Conservation (phyloP, 2,113 vertebrate species). For the Malurus alboscapulatus region DNA sequence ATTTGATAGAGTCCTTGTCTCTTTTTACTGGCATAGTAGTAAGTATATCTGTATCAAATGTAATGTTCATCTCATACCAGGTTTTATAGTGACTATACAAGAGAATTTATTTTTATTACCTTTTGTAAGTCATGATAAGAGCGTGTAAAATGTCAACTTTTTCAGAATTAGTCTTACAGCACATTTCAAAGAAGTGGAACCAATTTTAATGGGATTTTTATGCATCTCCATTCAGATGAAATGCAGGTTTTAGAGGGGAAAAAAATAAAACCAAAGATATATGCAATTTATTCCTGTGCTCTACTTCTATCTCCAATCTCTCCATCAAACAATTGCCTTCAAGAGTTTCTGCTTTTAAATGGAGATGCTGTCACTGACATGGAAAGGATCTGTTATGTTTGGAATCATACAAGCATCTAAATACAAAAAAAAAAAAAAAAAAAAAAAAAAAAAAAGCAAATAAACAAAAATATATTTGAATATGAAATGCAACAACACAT, state of each 20-base stretch:
- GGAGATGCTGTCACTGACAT: not conserved
- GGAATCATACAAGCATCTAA: not conserved
- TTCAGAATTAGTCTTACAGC: constrained; percentile 17
- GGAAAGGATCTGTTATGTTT: not conserved
- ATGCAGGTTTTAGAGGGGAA: not conserved
- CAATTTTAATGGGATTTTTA: constrained; percentile 25
- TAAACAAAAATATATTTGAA: not conserved
- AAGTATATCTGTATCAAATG: not conserved
- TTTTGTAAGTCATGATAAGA: not conserved
- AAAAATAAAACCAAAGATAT: not conserved
- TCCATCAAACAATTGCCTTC: not conserved
- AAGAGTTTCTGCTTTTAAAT: not conserved
- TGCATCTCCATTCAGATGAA: not conserved
- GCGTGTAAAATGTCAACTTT: not conserved
- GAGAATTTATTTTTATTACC: constrained; percentile 42
- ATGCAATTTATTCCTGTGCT: not conserved
- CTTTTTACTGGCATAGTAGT: not conserved
- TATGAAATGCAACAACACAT: not conserved
- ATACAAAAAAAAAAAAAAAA: not conserved
- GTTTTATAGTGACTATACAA: constrained; percentile 13
- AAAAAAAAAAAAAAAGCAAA: constrained; percentile 4
- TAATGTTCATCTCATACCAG: not conserved
- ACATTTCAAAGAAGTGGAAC: constrained; percentile 8
- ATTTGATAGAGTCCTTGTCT: not conserved
- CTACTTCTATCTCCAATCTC: not conserved